Base-by-base conservation (phyloP, 2,888 invertebrate genomes). In the Epinotia brunnichana region DNA sequence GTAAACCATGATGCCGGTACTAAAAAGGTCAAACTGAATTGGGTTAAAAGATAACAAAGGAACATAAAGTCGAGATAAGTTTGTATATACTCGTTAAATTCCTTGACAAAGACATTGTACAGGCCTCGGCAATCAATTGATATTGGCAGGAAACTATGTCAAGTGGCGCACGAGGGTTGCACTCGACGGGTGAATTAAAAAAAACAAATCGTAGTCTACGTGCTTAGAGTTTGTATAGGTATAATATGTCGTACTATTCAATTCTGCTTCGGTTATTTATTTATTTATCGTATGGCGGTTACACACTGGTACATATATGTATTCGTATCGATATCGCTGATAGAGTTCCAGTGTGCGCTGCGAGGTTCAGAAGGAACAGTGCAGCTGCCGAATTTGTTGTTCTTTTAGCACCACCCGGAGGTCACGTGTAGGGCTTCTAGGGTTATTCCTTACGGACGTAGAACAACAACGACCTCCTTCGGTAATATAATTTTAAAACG, bases 71-170 rank as follows among this genome's bases (percentile, higher is more conserved):
- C 63, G 71, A 74, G 73, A 73, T 73, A 73, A 73, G 57, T 73
- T 63, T 66, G 73, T 74, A 69, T 74, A 69, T 75, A 78, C 67
- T 76, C 77, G 80, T 80, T 76, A 74, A 79, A 81, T 80, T 79
- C 81, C 81, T 85, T 85, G 86, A 85, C 82, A 82, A 79, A 82
- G 81, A 85, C 86, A 86, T 81, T 87, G 82, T 75, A 73, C 87
- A 86, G 84, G 79, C 79, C 74, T 74, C 77, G 75, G 71, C 68
- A 74, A 70, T 72, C 76, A 77, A 79, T 78, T 75, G 76, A 77
- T 83, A 82, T 77, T 77, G 78, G 76, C 76, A 67, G 79, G 61
- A 76, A 86, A 81, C 81, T 84, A 75, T 89, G 87, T 89, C 87
- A 89, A 88, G 87, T 84, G 76, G 82, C 81, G 74, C 51, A 56